These are phyloP conservation scores for human DNA, from an alignment of 2,113 vertebrate species.

Conservation along the genomic window DNA sequence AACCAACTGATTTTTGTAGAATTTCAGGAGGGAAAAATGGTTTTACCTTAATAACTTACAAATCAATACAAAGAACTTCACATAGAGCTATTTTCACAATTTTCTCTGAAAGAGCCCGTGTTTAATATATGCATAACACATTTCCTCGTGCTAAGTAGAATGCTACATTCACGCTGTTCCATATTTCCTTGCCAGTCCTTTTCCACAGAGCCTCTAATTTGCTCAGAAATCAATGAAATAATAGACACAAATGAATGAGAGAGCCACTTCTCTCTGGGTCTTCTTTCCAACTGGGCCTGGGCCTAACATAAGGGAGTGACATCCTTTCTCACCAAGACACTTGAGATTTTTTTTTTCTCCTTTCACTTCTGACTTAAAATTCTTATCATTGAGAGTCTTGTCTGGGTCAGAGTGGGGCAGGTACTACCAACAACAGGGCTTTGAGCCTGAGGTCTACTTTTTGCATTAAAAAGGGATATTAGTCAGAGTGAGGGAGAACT, in stretches of 20 bases:
- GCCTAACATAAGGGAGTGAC: not conserved
- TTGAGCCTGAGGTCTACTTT: not conserved
- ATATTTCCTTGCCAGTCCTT: not conserved
- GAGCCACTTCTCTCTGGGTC: not conserved
- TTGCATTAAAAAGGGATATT: not conserved
- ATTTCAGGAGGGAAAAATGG: not conserved
- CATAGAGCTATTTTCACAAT: not conserved
- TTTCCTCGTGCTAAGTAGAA: not conserved
- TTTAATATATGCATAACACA: fast-evolving
- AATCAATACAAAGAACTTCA: not conserved
- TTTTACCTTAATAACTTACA: not conserved
- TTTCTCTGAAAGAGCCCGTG: not conserved
- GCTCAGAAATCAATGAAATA: not conserved
- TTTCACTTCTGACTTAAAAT: not conserved
- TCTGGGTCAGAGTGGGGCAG: not conserved
- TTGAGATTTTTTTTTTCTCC: not conserved
- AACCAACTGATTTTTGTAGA: not conserved
- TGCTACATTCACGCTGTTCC: fast-evolving
- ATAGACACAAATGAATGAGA: not conserved
- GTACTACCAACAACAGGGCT: not conserved
- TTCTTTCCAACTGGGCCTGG: not conserved
- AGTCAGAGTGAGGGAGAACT: not conserved
- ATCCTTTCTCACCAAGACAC: not conserved
- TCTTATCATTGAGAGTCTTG: not conserved
- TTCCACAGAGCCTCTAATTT: not conserved